Base-by-base conservation (phyloP, 2,113 vertebrate genomes). In the Lophura nycthemera region DNA sequence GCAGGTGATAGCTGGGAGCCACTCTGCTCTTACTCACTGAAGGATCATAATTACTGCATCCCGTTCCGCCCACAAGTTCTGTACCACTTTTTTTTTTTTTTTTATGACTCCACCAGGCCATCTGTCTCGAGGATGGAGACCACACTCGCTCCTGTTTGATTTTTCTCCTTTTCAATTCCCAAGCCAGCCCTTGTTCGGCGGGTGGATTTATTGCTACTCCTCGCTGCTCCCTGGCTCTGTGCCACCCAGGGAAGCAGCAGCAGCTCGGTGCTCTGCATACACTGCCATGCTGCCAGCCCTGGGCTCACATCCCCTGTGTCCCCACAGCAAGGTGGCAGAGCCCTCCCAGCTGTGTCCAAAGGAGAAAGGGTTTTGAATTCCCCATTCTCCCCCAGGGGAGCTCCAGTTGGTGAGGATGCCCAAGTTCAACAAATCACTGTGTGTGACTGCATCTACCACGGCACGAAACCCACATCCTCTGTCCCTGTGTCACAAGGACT, bases 161-260 rank as follows among this genome's bases (percentile, higher is more conserved):
- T 90, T 92, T 93, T 74, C 93, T 92, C 86, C 91, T 92, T 95
- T 84, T 73, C 92, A 92, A 76, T 96, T 93, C 93, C 93, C 88
- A 76, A 92, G 94, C 36, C 93, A 92, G 85, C 89, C 80, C 93
- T 89, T 48, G 52, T 87, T 96, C 88, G 30, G 83, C 5, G 70
- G 38, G 71, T 70, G 92, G 91, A 95, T 96, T 96, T 95, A 96
- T 92, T 84, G 12, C 88, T 32, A 2, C 83, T 85, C 54, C 85
- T 66, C 76, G 0, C 0, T 71, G 85, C 87, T 83, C 80, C 83
- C 72, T 88, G 96, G 95, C 95, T 93, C 64, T 0, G 4, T 86
- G 95, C 90, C 95, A 92, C 0, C 0, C 36, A 3, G 5, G 70
- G 82, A 86, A 82, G 11, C 3, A 77, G 11, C 3, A 77, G 89